Evolutionary conservation across 1,140 invertebrate genomes (phyloP), one percentile per base, ranked within the genome.

Genomic region (Drosophila grimshawi): DNA sequence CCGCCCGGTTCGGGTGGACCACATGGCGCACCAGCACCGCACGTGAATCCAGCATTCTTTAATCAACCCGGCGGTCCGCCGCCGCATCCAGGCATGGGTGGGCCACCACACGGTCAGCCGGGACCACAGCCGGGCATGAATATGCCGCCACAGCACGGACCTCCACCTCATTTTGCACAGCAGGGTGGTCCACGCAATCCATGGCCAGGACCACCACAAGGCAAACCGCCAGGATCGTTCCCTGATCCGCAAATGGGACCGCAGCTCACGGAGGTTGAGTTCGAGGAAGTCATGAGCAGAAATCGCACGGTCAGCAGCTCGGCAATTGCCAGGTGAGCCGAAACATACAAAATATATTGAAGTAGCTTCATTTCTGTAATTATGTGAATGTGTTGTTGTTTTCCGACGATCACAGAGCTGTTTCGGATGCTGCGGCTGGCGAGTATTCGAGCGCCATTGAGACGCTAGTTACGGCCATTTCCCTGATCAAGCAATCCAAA

Each of bases 401-500:
- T 55, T 27, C 2, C 1, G 27, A 30, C 3, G 4, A 19, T 4
- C 55, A 11, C 51, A 94, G 98, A 73, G 99, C 99, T 8, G 98
- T 99, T 8, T 97, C 98, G 41, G 99, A 99, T 94, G 99, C 99
- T 2, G 98, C 98, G 32, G 97, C 97, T 63, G 98, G 98, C 8
- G 98, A 99, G 93, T 99, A 98, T 93, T 97, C 97, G 0, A 98
- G 97, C 93, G 99, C 99, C 51, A 99, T 99, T 86, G 98, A 99
- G 93, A 99, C 99, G 4, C 93, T 99, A 66, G 98, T 99, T 3
- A 99, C 99, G 1, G 99, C 99, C 2, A 99, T 99, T 79, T 99
- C 98, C 3, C 93, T 99, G 19, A 99, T 99, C 69, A 99, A 99
- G 93, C 98, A 99, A 93, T 99, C 98, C 19, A 99, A 99, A 94